Evolutionary conservation across 2,113 vertebrate genomes (phyloP), one percentile per base, ranked within the genome.

Genomic region (Coreoperca whiteheadi): DNA sequence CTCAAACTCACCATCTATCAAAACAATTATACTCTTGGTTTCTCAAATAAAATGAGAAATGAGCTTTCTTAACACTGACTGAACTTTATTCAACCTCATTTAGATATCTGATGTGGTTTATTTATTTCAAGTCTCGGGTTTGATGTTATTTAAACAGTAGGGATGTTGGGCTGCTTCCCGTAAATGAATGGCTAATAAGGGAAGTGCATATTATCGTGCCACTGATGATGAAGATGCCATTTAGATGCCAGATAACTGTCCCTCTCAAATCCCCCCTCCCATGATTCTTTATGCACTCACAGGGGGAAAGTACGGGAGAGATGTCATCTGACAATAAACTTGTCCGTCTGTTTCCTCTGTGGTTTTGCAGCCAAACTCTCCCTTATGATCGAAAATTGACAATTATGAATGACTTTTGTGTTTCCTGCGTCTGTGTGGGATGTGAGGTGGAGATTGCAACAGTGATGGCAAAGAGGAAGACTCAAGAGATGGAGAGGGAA

Each of bases 351-450:
- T 64, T 50, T 67, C 51, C 61, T 50, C 25, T 41, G 21, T 60
- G 71, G 67, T 34, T 28, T 56, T 59, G 65, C 34, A 57, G 77
- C 74, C 77, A 5, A 73, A 32, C 57, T 67, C 56, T 79, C 73
- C 76, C 25, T 41, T 21, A 25, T 30, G 37, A 67, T 54, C 20
- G 28, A 63, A 78, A 87, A 71, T 68, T 30, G 57, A 79, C 74
- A 83, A 61, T 79, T 66, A 74, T 50, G 76, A 81, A 74, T 86
- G 77, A 51, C 53, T 63, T 77, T 75, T 74, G 54, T 28, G 37
- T 78, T 75, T 83, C 30, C 37, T 59, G 79, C 23, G 37, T 74
- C 57, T 66, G 78, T 60, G 60, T 82, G 74, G 81, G 85, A 74
- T 21, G 69, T 20, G 66, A 75, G 79, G 57, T n/a, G 43, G 48